Evolutionary conservation across 2,888 invertebrate species (phyloP), one percentile per base, ranked within the genome.

Genomic region (Hecatera dysodea): DNA sequence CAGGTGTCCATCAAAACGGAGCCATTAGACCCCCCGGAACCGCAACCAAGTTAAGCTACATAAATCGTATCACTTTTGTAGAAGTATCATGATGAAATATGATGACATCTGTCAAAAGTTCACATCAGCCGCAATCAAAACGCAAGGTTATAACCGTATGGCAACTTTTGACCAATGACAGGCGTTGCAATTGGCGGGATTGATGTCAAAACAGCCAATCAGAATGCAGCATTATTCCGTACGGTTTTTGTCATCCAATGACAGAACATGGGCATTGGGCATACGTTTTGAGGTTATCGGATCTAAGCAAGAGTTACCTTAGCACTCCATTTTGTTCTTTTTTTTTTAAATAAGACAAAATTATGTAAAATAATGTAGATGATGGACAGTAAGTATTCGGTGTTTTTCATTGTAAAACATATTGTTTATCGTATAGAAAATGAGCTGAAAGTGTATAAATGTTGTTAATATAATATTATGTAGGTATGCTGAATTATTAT

Each of bases 1-100:
- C 92, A 90, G 22, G 80, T 92, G 1, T 85, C 91, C 0, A 83
- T 93, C 70, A 93, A 94, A 77, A 89, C 91, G 0, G 94, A 94
- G 72, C 93, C 93, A 0, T 22, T 91, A 7, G 93, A 93, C 66
- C 67, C 75, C 63, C 65, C 76, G 0, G 87, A 87, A 17, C 80
- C 78, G 17, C 67, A 77, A 24, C 33, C 42, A 15, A 79, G 82
- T 46, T 83, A 84, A 79, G 52, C 63, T 50, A 33, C 1, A 19
- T 19, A 5, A 12, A 46, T 5, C 46, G n/a, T 57, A 50, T 27
- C 7, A 29, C 44, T 48, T 48, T 66, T 77, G 61, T 67, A 71
- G 50, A 64, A 77, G 60, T 78, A 53, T 52, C 62, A 22, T 27
- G 55, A 39, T 80, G 19, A 39, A 44, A 44, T 9, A 22, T 33